These are phyloP conservation scores for Meloidogyne hapla DNA, from an alignment of 1,140 invertebrate species.

Conservation along the genomic window DNA sequence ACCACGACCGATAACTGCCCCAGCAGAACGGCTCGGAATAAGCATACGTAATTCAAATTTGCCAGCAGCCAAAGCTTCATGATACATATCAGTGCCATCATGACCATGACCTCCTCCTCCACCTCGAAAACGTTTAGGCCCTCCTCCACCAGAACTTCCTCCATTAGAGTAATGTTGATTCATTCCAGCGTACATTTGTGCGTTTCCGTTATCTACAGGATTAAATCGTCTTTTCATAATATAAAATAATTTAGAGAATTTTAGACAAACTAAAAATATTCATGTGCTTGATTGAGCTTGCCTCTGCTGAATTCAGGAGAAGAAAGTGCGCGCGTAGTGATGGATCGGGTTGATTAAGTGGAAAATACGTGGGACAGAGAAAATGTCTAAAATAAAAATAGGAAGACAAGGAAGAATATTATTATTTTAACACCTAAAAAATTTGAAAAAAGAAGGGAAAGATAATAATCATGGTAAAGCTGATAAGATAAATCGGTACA, in stretches of 20 bases:
- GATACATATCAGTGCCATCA: slow-evolving; percentile 24
- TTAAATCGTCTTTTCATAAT: slow-evolving; percentile 25
- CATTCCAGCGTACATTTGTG: background rate
- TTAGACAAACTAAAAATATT: no score
- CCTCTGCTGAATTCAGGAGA: background rate
- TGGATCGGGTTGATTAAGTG: background rate
- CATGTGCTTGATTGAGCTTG: background rate
- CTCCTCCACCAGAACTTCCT: slow-evolving; percentile 1
- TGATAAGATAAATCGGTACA: background rate
- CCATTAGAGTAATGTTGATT: slow-evolving; percentile 2
- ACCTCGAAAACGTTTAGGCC: slow-evolving; percentile 29
- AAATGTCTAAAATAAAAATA: background rate
- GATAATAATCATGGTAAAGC: background rate
- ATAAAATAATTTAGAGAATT: background rate
- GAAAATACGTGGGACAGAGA: background rate
- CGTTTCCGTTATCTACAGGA: slow-evolving; percentile 10
- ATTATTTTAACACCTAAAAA: background rate
- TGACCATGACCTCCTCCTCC: slow-evolving; percentile 1
- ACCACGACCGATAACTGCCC: slow-evolving; percentile 93
- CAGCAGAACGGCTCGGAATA: slow-evolving; percentile 70
- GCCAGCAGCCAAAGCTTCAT: slow-evolving; percentile 49
- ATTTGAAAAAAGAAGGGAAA: background rate
- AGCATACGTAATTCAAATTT: slow-evolving; percentile 62
- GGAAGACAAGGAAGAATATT: background rate
- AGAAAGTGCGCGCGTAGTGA: background rate